Base-by-base conservation (phyloP, 2,113 vertebrate species). In the Channa argus region DNA sequence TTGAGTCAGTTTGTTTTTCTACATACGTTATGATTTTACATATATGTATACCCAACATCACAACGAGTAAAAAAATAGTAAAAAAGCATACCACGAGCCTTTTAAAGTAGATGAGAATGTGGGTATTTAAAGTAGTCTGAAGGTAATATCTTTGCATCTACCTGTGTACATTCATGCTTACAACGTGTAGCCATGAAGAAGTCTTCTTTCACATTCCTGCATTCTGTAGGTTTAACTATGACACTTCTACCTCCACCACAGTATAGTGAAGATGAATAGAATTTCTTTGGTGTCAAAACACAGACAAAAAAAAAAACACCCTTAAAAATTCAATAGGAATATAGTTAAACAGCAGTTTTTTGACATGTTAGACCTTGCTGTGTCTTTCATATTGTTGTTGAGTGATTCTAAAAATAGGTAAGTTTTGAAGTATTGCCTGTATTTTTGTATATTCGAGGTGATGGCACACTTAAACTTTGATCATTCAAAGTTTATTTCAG, bases 321-420 rank as follows among this genome's bases (percentile, higher is more conserved):
- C 24, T 24, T 24, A 24, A 24, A 24, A 24, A 24, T 24, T 24
- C 24, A 24, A 24, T 24, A 24, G 1, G 24, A 24, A 24, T 24
- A 24, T 24, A 74, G 47, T 63, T 52, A 15, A 33, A 14, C 56
- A 58, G 14, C 33, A 38, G 12, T 14, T 3, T 74, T 69, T 52
- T 60, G 15, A 58, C 6, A 13, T 66, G 67, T 74, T 36, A 53
- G 33, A 50, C 46, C 39, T 74, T 2, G 2, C 63, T 24, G 58
- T 61, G 72, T 72, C 44, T 51, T 53, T 66, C 36, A n/a, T 37
- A 33, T 71, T 39, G 11, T 45, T 58, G 63, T 3, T 44, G 59
- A 72, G 50, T 79, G 58, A 56, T 77, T 59, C 62, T 87, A 81
- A 83, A 63, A 80, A 82, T 83, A 89, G 63, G 61, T 47, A 15